Evolutionary conservation across 2,797 vertebrate genomes (phyloP), one percentile per base, ranked within the genome.

Genomic region (Garrulus glandarius): DNA sequence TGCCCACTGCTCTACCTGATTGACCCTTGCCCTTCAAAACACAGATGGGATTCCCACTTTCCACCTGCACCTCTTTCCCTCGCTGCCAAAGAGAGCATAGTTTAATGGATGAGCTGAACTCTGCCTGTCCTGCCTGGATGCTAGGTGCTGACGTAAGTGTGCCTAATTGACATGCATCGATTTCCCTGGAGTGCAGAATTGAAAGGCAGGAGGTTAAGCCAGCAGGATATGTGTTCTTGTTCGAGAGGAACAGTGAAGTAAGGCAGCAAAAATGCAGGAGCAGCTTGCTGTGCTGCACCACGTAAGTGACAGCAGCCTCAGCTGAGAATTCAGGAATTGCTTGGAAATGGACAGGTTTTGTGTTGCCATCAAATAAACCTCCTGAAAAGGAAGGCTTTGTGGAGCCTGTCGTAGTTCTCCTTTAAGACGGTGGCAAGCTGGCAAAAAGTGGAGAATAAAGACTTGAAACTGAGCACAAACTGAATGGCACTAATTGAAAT

Each of bases 231-330:
- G 44, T 56, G 59, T 64, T 69, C 41, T 63, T 5, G 0, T 61
- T 74, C 70, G 56, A 30, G 47, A 67, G 81, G 47, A 87, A 7
- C 2, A 17, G 59, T 87, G 90, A 92, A 83, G 36, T 67, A 93
- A 91, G 76, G 71, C 46, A 91, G 67, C 68, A 94, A 71, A 93
- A 94, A 89, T 89, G 68, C 71, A 69, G 83, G 29, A 89, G 59
- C 59, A 60, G 22, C 69, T 86, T 41, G 41, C 55, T 76, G 72
- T 82, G 21, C 57, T 87, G 74, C 30, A 49, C 67, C 50, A 30
- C 0, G 0, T 56, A n/a, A 80, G 67, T 32, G 57, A 30, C 4
- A 23, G 71, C 46, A 43, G 53, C 53, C n/a, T 69, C 44, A 57
- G 49, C 1, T 84, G 71, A 68, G 70, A 43, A 13, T 78, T 84